These are phyloP conservation scores for Elaeidobius kamerunicus DNA, from an alignment of 2,888 invertebrate genomes.

Conservation along the genomic window DNA sequence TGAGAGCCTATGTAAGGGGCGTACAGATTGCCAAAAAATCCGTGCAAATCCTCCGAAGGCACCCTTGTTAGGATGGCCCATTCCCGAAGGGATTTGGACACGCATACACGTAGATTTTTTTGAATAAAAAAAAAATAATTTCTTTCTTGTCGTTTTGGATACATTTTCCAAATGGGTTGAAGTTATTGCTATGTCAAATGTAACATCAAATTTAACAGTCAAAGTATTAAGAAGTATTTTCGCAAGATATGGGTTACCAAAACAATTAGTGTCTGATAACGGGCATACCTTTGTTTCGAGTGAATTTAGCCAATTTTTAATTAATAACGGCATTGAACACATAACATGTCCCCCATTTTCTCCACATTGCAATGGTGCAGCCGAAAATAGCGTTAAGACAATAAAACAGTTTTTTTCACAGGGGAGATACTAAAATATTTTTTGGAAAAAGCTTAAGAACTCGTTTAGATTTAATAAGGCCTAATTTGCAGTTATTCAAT, in stretches of 20 bases:
- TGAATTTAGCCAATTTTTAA: slow-evolving; percentile 6
- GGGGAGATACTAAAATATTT: slow-evolving; percentile 1
- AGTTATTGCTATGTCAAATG: neutral
- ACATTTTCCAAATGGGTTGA: slow-evolving; percentile 2
- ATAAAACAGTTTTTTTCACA: neutral
- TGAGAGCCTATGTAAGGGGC: neutral
- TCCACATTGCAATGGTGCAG: slow-evolving; percentile 1
- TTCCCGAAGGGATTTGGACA: neutral
- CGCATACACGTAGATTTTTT: neutral
- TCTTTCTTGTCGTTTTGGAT: neutral
- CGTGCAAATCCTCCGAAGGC: neutral
- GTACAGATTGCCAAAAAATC: neutral
- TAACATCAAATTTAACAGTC: neutral
- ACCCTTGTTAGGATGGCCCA: neutral
- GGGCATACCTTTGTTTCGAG: neutral
- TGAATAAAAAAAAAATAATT: neutral
- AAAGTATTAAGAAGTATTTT: neutral
- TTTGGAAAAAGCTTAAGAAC: slow-evolving; percentile 5
- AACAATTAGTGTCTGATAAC: slow-evolving; percentile 1
- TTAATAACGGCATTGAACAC: slow-evolving; percentile 3
- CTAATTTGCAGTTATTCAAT: too few relatives aligned
- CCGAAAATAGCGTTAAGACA: neutral
- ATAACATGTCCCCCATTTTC: slow-evolving; percentile 4
- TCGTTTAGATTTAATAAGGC: slow-evolving; percentile 8
- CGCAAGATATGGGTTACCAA: neutral